Percentiles rank a stretch among this genome's conserved stretches.
phyloP scores from a whole-genome alignment of 2,888 invertebrate genomes.

The Bimastos eiseni region DNA sequence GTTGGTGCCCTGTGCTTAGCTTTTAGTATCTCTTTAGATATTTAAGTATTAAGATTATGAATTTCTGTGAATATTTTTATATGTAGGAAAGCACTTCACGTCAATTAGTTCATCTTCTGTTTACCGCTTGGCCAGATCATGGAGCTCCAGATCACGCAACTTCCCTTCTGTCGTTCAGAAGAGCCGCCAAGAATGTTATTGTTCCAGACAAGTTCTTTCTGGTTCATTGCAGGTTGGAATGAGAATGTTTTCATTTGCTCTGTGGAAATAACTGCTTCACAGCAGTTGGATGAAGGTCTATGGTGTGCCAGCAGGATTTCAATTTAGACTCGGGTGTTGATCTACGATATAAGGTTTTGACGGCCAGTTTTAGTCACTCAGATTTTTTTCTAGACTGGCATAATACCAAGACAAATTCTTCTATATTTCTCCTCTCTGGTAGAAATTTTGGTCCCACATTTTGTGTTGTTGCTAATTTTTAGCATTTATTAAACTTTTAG shows the following conservation, averaged over 20 bases:
- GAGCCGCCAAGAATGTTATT: constrained; percentile 40
- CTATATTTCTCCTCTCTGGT: too few relatives aligned
- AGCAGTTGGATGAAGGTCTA: background rate
- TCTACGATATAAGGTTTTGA: background rate
- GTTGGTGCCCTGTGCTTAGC: too few relatives aligned
- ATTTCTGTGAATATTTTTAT: background rate
- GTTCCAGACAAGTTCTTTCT: background rate
- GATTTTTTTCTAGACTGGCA: background rate
- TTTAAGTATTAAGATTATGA: too few relatives aligned
- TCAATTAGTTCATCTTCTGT: constrained; percentile 54
- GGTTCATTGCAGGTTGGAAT: constrained; percentile 34
- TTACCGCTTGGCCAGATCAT: constrained; percentile 61
- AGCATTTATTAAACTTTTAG: too few relatives aligned
- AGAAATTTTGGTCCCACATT: too few relatives aligned
- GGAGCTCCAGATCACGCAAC: constrained; percentile 50
- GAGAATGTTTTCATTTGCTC: background rate
- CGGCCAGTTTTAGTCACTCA: background rate
- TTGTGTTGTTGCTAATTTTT: too few relatives aligned
- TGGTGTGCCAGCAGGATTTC: background rate
- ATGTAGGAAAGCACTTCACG: background rate
- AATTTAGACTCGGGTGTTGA: background rate
- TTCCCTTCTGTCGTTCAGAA: constrained; percentile 44
- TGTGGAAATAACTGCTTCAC: background rate
- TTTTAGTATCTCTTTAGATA: too few relatives aligned
- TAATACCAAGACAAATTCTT: too few relatives aligned